Evolutionary conservation across 2,888 invertebrate species (phyloP), one percentile per base, ranked within the genome.

Genomic region (Bombyx huttoni): DNA sequence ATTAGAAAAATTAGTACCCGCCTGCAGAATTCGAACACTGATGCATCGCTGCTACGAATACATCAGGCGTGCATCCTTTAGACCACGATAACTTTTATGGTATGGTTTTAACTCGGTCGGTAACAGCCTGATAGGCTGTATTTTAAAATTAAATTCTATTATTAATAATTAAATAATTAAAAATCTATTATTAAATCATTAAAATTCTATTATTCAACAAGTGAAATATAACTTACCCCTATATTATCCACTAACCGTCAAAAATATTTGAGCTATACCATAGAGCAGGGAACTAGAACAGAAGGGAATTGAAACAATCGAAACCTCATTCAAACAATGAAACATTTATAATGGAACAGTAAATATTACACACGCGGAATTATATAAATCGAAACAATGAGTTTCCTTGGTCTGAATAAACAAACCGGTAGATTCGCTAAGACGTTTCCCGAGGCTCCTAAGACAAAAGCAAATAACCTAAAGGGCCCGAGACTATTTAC

Each of bases 401-500:
- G 12, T n/a, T 5, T 10, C 3, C 35, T n/a, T 52, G 14, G 52
- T 48, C 57, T 60, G 57, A 68, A 65, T 61, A 65, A 63, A 67
- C 63, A 69, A 67, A 65, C 61, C 59, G 62, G 64, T 55, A 58
- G 53, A 64, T 64, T 64, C 55, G 57, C 60, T 59, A 59, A 64
- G 55, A 58, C 57, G 52, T 60, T 55, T 56, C 59, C 59, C 58
- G 57, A 53, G 56, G 58, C 58, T 54, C 56, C 56, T 61, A 65
- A 72, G 65, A 74, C 71, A 73, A 72, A 68, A 70, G 69, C 67
- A 66, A 69, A 73, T 68, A 70, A 67, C 64, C 58, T 61, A 65
- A 64, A 67, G 62, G 62, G 64, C 69, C 65, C 62, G 63, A 65
- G 64, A 65, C 68, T 69, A 75, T 77, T 77, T 78, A 75, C 73